Conservation (phyloP, 2,888 invertebrate genomes). For the Pollenia angustigena region DNA sequence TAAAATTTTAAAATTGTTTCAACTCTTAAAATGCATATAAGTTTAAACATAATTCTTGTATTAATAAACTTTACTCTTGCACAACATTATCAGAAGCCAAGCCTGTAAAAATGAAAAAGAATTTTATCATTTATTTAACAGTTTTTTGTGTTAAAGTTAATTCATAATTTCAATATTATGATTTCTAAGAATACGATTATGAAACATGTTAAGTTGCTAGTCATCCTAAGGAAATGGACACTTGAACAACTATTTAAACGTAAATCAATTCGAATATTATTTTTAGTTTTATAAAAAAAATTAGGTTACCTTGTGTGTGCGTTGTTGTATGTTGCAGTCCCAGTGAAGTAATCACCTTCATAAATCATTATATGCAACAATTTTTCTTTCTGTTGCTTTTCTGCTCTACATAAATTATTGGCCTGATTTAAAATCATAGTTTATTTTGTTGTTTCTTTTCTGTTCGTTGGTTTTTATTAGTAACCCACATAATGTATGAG, state of each 20-base stretch:
- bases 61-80: neutral
- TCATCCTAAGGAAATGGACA: slow-evolving; percentile 35
- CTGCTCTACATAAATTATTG: slow-evolving; percentile 60
- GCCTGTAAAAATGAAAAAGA: neutral
- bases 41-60: neutral
- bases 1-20: neutral
- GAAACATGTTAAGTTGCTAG: slow-evolving; percentile 6
- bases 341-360: slow-evolving; percentile 65
- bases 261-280: slow-evolving; percentile 22
- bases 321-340: slow-evolving; percentile 2
- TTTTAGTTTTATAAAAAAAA: slow-evolving; percentile 14
- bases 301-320: neutral
- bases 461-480: slow-evolving; percentile 45
- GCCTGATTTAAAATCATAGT: slow-evolving; percentile 62
- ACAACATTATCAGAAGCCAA: slow-evolving; percentile 10
- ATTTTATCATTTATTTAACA: neutral
- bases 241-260: neutral
- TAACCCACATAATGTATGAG: slow-evolving; percentile 58
- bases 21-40: slow-evolving; percentile 3
- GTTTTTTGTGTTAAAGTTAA: neutral
- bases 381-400: slow-evolving; percentile 55
- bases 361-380: slow-evolving; percentile 67
- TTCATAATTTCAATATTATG: slow-evolving; percentile 20
- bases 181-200: slow-evolving; percentile 2
- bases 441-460: slow-evolving; percentile 29